Percentiles rank a stretch among this genome's conserved stretches.
These are phyloP conservation scores for Drosophila mimetica DNA, from an alignment of 2,888 invertebrate species.

Conservation along the genomic window DNA sequence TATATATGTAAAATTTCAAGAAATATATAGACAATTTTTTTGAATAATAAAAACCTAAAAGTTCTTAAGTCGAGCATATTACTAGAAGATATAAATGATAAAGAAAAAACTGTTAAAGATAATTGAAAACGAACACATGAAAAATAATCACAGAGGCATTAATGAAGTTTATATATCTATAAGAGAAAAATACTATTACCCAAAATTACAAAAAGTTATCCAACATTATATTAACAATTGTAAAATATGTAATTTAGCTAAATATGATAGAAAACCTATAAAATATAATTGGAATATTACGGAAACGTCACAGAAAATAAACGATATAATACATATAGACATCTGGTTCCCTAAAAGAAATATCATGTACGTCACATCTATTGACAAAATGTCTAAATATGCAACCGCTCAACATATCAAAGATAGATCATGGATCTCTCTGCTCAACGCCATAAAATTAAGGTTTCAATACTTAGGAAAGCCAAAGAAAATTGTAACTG, in stretches of 20 bases:
- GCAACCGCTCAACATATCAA: slow-evolving; percentile 9
- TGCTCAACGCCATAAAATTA: slow-evolving; percentile 12
- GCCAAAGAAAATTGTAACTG: slow-evolving; percentile 6
- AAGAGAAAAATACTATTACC: no score
- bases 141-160: no score
- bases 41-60: no score
- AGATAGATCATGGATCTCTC: slow-evolving; percentile 2
- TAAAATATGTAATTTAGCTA: slow-evolving; percentile 15
- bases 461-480: not conserved
- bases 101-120: no score
- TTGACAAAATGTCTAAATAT: slow-evolving; percentile 18
- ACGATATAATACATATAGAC: slow-evolving; percentile 12
- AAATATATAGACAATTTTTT: no score
- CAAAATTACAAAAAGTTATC: slow-evolving; percentile 11
- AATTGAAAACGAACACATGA: no score
- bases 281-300: slow-evolving; percentile 16
- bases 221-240: slow-evolving; percentile 16
- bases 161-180: no score
- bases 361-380: slow-evolving; percentile 8
- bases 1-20: no score
- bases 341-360: slow-evolving; percentile 6
- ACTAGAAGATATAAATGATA: no score
- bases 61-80: no score
- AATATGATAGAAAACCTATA: slow-evolving; percentile 13
- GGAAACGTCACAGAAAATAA: slow-evolving; percentile 15